These are phyloP conservation scores for Parnassius mnemosyne DNA, from an alignment of 2,888 invertebrate genomes.

Conservation along the genomic window DNA sequence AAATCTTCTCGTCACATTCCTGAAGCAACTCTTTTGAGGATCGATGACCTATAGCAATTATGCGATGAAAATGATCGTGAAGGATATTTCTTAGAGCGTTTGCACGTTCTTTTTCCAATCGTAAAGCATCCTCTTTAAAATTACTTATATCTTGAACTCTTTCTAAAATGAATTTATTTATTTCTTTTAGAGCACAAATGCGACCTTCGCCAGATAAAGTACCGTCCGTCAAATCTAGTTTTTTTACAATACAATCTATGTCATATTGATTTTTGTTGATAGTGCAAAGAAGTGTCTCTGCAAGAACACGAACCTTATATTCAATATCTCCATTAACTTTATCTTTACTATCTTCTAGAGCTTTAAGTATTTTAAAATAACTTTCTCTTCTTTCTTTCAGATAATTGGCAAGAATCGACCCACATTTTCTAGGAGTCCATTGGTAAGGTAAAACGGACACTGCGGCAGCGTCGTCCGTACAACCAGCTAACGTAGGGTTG, in stretches of 20 bases:
- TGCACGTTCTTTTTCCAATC: slow-evolving; percentile 57
- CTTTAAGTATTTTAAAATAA: slow-evolving; percentile 41
- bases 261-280: slow-evolving; percentile 52
- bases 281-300: slow-evolving; percentile 47
- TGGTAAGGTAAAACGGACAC: slow-evolving; percentile 57
- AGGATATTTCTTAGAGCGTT: slow-evolving; percentile 51
- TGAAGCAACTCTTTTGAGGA: slow-evolving; percentile 57
- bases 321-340: slow-evolving; percentile 49
- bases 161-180: slow-evolving; percentile 39
- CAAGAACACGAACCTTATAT: slow-evolving; percentile 46
- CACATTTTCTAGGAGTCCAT: slow-evolving; percentile 54
- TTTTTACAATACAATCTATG: slow-evolving; percentile 48
- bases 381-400: slow-evolving; percentile 50
- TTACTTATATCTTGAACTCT: slow-evolving; percentile 43
- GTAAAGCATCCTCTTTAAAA: slow-evolving; percentile 51
- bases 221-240: slow-evolving; percentile 27
- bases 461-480: slow-evolving; percentile 54
- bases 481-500: slow-evolving; percentile 42
- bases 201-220: slow-evolving; percentile 36
- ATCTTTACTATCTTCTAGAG: slow-evolving; percentile 41
- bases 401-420: slow-evolving; percentile 54
- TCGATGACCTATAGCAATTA: slow-evolving; percentile 50
- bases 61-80: slow-evolving; percentile 52
- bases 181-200: slow-evolving; percentile 41
- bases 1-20: slow-evolving; percentile 61